Base-by-base conservation (phyloP, 2,113 vertebrate genomes). In the Corythaeola cristata region DNA sequence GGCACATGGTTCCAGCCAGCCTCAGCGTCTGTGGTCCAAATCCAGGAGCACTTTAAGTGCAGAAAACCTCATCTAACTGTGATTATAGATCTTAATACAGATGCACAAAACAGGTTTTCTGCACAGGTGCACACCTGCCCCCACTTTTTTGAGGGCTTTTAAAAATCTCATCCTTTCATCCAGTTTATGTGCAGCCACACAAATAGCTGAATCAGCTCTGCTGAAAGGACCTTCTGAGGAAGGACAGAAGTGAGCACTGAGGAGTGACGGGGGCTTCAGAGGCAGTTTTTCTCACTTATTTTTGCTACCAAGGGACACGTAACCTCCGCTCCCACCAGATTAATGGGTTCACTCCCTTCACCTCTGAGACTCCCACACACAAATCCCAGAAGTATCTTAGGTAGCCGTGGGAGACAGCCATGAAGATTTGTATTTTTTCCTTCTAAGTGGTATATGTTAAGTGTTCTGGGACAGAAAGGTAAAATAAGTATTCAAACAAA, bases 1-100 rank as follows among this genome's bases (percentile, higher is more conserved):
- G n/a, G 26, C 32, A 60, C 0, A 0, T 2, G 4, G 19, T 64
- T 89, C 64, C 59, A 55, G 58, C 1, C 0, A 72, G 63, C 32
- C 32, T 80, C 15, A 39, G 58, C 2, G 12, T 37, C 71, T 69
- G 41, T 60, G 20, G 26, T 84, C 52, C 75, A 50, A 66, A 14
- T 58, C 16, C 67, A 69, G 72, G 39, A 60, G 35, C 16, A 32
- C 17, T 37, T 21, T 23, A 67, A 32, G 16, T 41, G 44, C 72
- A 91, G 26, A 45, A 55, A 86, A 80, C 30, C 11, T 75, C 30
- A 62, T 55, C 28, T 72, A 73, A 33, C 35, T 3, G 3, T 2
- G 8, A 21, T 39, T 60, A 28, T 9, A 41, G 37, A 32, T 85
- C 32, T 50, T 62, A 45, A 63, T n/a, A 37, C 37, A 63, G 22